Conservation (phyloP, 2,888 invertebrate genomes). For the Napeogenes sylphis region DNA sequence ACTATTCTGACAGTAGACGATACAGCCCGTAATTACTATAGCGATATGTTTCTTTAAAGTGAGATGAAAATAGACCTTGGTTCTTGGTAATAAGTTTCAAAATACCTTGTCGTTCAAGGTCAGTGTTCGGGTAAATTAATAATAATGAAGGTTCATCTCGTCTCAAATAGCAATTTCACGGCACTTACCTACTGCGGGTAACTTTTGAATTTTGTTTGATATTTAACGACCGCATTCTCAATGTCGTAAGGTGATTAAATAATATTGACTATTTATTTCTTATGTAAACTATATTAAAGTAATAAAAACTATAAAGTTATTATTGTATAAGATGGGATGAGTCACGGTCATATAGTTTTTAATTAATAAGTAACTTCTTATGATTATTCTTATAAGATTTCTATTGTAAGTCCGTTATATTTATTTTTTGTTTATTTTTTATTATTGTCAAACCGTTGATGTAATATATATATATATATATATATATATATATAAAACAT, state of each 20-base stretch:
- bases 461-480: no score
- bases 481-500: no score
- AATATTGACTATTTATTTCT: not conserved
- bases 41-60: not conserved
- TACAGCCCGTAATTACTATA: slow-evolving; percentile 51
- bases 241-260: slow-evolving; percentile 7
- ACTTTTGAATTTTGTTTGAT: slow-evolving; percentile 11
- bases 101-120: not conserved
- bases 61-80: not conserved
- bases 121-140: slow-evolving; percentile 51
- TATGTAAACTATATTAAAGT: not conserved
- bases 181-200: slow-evolving; percentile 20
- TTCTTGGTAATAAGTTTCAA: slow-evolving; percentile 21
- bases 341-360: no score
- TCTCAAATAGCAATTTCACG: slow-evolving; percentile 39
- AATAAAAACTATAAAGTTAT: no score
- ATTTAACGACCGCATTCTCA: slow-evolving; percentile 3
- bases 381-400: no score
- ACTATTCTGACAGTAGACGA: slow-evolving; percentile 53
- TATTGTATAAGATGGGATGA: no score
- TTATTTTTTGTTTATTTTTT: no score
- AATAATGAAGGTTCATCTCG: slow-evolving; percentile 58
- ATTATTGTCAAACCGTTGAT: no score
- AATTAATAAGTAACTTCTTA: no score
- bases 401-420: no score